Base-by-base conservation (phyloP, 2,113 vertebrate genomes). In the Ginglymostoma cirratum region DNA sequence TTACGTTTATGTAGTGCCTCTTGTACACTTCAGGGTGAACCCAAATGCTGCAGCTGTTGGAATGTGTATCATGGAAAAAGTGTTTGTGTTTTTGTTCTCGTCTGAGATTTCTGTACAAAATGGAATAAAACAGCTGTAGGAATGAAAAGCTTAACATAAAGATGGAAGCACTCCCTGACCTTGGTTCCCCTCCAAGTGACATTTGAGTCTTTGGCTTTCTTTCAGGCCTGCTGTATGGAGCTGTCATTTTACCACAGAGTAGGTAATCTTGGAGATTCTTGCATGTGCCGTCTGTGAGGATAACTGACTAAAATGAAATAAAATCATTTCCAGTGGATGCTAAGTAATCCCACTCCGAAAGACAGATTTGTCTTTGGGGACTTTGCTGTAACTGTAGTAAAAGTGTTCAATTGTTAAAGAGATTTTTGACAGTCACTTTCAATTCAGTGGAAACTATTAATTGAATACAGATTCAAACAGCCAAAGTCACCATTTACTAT, bases 251-350 rank as follows among this genome's bases (percentile, higher is more conserved):
- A 15, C 61, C 34, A 38, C 52, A 61, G 30, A 19, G 34, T n/a
- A 66, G 66, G 30, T 92, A 61, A 66, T 66, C 17, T 7, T 66
- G 55, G 55, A 38, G 21, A 92, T 92, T 61, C 61, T 92, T 92
- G 27, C 61, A 55, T 65, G 87, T 90, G 87, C 55, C 6, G 30
- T n/a, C 38, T 38, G 38, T 34, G 55, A 34, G 34, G 55, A 12
- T 61, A 90, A 52, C 52, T 90, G 52, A 61, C 27, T 90, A n/a
- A 61, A 90, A 55, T 89, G 86, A 55, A 89, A 30, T 65, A 61
- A 90, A 90, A 17, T 55, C 52, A 90, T 90, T 90, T 90, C 52
- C 87, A 61, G 48, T 90, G 87, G 85, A 30, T 87, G 24, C 48
- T 61, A 90, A 90, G 52, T 61, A 90, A 90, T 90, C 87, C 52